A percentile compares a stretch with the other conserved stretches of the same genome.
These are phyloP conservation scores for Thryonomys swinderianus DNA, from an alignment of 2,113 vertebrate species.

Conservation along the genomic window DNA sequence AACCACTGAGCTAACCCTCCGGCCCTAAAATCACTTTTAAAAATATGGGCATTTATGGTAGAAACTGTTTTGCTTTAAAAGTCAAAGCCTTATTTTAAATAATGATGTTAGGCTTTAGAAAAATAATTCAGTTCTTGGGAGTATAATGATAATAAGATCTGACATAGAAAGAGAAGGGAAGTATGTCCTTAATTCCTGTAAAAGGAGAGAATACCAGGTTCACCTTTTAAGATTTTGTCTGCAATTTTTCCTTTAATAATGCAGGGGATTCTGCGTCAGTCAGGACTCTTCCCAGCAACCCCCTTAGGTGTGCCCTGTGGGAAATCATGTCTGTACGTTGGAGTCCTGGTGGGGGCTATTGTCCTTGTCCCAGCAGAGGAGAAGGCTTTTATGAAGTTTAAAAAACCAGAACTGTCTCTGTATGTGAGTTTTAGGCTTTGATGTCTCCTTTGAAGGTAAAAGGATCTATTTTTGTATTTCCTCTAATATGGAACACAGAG, in stretches of 20 bases:
- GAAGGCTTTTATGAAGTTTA: background rate
- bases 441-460: background rate
- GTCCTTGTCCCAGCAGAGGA: background rate
- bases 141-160: background rate
- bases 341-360: background rate
- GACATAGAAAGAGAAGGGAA: background rate
- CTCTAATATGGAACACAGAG: background rate
- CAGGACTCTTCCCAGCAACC: background rate
- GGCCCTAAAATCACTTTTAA: no score
- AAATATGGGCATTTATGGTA: background rate
- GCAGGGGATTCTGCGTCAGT: background rate
- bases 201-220: background rate
- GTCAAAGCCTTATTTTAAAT: conserved; percentile 13
- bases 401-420: background rate
- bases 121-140: conserved; percentile 42
- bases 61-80: background rate
- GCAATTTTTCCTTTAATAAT: background rate
- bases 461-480: conserved; percentile 1
- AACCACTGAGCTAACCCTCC: no score
- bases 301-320: background rate
- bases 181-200: background rate
- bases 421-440: conserved; percentile 25
- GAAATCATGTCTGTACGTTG: background rate
- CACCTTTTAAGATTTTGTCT: conserved; percentile 5
- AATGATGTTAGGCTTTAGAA: background rate